Base-by-base conservation (phyloP, 2,797 vertebrate genomes). In the Urocyon cinereoargenteus region DNA sequence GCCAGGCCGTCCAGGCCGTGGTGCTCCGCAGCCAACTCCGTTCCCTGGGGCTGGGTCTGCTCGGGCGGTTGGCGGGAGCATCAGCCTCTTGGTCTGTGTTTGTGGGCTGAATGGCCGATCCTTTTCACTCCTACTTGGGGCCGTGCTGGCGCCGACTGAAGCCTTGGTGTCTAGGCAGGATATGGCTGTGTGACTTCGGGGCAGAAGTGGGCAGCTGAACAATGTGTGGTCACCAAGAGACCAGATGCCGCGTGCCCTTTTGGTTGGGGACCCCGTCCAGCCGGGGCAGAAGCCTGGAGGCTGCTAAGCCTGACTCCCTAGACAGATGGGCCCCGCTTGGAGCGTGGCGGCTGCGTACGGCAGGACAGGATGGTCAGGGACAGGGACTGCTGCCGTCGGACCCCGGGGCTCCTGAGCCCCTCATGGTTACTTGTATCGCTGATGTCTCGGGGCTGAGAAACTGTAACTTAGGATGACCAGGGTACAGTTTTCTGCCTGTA, bases 151-250 rank as follows among this genome's bases (percentile, higher is more conserved):
- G 66, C 40, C 55, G 4, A 86, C 87, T 40, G 73, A 84, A 66
- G 68, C 18, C 4, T 5, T 86, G 95, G 90, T 51, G 34, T 86
- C 53, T 75, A 92, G 72, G 88, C 16, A 73, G 55, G 94, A 92
- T 26, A 34, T n/a, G 24, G 55, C 79, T 82, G 36, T 75, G 84
- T 61, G 40, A 45, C 40, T 36, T 40, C 26, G 8, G 75, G 22
- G 64, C n/a, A 68, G 45, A 59, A 61, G 9, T 62, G 64, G 36
- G 22, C 62, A 57, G 72, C 59, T 79, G 77, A 86, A 11, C 59
- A 73, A 75, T 78, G 14, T 57, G 0, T 86, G 24, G 61, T 82
- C 59, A 57, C 34, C 55, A 57, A 34, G 75, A 68, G 64, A 83
- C 59, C 62, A 59, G 66, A 34, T 36, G 16, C 66, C 64, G 18